Conservation (phyloP, 2,888 invertebrate species). For the Drosophila ezoana region DNA sequence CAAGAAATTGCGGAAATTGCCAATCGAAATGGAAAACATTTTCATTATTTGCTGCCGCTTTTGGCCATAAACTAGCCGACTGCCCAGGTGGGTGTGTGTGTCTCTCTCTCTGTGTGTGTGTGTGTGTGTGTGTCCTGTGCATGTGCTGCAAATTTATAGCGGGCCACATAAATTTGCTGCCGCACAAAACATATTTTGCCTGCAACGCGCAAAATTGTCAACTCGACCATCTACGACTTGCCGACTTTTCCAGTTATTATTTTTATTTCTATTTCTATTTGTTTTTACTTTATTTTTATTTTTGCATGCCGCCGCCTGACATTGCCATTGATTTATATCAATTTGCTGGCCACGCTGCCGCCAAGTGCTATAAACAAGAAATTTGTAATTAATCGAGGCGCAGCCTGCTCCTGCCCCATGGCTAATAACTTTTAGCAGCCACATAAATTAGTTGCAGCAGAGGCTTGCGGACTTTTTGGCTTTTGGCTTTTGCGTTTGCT, state of each 20-base stretch:
- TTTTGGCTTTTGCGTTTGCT: not conserved
- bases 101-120: constrained; percentile 1
- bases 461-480: constrained; percentile 7
- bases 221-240: constrained; percentile 50
- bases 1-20: constrained; percentile 81
- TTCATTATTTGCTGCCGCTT: constrained; percentile 73
- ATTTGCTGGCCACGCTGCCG: constrained; percentile 37
- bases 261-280: constrained; percentile 9
- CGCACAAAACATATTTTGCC: constrained; percentile 57
- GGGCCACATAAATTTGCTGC: constrained; percentile 51
- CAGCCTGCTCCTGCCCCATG: constrained; percentile 20
- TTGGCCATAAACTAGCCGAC: constrained; percentile 65
- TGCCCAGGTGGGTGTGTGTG: constrained; percentile 62
- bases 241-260: constrained; percentile 35
- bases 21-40: constrained; percentile 82
- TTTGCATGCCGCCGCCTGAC: constrained; percentile 46
- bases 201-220: constrained; percentile 66
- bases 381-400: constrained; percentile 59
- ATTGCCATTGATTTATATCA: constrained; percentile 76
- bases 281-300: constrained; percentile 4
- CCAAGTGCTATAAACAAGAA: constrained; percentile 61
- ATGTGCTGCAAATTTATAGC: constrained; percentile 49
- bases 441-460: constrained; percentile 29
- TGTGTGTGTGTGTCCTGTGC: constrained; percentile 26
- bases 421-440: constrained; percentile 37